Evolutionary conservation across 2,888 invertebrate species (phyloP), one percentile per base, ranked within the genome.

Genomic region (Melieria crassipennis): DNA sequence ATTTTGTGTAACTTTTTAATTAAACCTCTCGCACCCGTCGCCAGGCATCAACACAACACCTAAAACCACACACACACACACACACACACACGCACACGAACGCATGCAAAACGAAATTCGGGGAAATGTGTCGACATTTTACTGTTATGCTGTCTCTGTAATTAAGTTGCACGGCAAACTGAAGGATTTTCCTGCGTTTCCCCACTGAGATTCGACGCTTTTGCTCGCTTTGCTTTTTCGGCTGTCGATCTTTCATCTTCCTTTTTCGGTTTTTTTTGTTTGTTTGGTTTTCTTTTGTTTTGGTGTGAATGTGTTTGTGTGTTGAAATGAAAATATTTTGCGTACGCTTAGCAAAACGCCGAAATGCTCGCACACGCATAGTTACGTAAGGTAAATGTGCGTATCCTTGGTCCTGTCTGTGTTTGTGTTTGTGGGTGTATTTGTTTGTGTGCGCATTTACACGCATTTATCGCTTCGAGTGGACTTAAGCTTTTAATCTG

Each of bases 251-350:
- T 71, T 68, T 65, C 70, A 68, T 73, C 70, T 56, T 61, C 30
- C 4, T 70, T 68, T 75, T 72, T 74, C 75, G 71, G 72, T 74
- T 75, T 72, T 71, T 71, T 56, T 65, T 62, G 47, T 48, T 48
- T 30, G 30, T 30, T 30, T 30, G 30, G 30, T 30, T 30, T 30
- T 64, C 66, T 45, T 69, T 7, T n/a, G 56, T 57, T 46, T 46
- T 16, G 50, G 46, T 56, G 47, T 57, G 48, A 30, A 45, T 64
- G 45, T 67, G 48, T 71, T 55, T 69, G 57, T 60, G 60, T 58
- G 69, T 62, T 50, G 63, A 55, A n/a, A 65, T 30, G 30, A 30
- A 30, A 30, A 30, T 30, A 30, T 30, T 30, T 30, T 30, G 30
- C 30, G 30, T 30, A 30, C 30, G 30, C 30, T 30, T 30, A 30